Conservation (phyloP, 2,797 vertebrate genomes). For the Acomys russatus region DNA sequence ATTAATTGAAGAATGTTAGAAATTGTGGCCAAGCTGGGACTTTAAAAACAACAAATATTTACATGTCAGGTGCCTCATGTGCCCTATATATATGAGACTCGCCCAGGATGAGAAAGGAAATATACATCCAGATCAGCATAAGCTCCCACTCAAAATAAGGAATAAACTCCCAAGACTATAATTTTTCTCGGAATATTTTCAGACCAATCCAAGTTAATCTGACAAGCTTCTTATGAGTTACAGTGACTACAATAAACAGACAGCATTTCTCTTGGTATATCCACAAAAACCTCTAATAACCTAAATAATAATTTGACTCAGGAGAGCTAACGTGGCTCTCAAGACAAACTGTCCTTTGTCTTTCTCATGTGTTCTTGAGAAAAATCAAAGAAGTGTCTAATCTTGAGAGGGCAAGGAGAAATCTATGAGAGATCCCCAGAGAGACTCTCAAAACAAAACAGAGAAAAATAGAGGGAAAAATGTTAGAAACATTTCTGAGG, state of each 20-base stretch:
- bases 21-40: conserved; percentile 17
- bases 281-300: conserved; percentile 42
- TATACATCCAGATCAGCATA: not conserved
- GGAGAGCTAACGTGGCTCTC: not conserved
- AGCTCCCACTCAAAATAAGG: conserved; percentile 49
- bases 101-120: conserved; percentile 17
- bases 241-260: not conserved
- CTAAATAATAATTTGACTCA: conserved; percentile 35
- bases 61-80: not conserved
- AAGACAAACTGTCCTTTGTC: conserved; percentile 16
- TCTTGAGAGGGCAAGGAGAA: not conserved
- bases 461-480: conserved; percentile 57
- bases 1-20: not conserved
- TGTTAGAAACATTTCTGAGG: conserved; percentile 67
- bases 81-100: not conserved
- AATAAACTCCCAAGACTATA: not conserved
- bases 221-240: conserved; percentile 7
- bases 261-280: conserved; percentile 56
- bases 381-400: conserved; percentile 53
- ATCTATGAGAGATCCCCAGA: conserved; percentile 6
- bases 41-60: conserved; percentile 57
- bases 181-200: conserved; percentile 37
- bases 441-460: conserved; percentile 69
- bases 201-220: conserved; percentile 29
- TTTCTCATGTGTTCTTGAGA: conserved; percentile 26